Evolutionary conservation across 2,113 vertebrate species (phyloP).

Genomic region (Tauraco erythrolophus): DNA sequence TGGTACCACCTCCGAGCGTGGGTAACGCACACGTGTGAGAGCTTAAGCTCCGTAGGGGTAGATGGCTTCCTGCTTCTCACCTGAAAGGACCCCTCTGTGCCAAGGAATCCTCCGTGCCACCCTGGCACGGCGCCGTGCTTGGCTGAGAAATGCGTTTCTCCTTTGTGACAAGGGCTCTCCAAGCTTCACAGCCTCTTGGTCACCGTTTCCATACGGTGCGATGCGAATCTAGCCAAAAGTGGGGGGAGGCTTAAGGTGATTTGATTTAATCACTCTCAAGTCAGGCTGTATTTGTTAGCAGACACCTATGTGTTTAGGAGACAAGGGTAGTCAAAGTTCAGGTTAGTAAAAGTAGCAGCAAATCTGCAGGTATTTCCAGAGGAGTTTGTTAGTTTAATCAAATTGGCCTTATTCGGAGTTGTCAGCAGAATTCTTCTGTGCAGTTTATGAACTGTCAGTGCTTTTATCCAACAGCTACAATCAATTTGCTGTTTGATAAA

Average conservation of each 20-base stretch:
- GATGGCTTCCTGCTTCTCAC: not conserved
- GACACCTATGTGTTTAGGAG: not conserved
- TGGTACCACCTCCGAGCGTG: not conserved
- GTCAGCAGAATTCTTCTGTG: constrained; percentile 28
- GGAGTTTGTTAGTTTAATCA: constrained; percentile 17
- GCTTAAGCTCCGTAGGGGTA: not conserved
- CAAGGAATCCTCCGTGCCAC: not conserved
- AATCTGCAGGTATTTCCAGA: not conserved
- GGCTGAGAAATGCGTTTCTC: accelerated
- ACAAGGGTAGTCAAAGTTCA: not conserved
- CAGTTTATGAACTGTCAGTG: constrained; percentile 11
- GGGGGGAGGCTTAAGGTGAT: not conserved
- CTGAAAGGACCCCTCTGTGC: not conserved
- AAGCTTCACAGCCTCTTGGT: not conserved
- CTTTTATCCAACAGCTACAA: constrained; percentile 47
- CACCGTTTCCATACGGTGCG: accelerated
- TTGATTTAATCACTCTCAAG: not conserved
- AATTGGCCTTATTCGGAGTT: not conserved
- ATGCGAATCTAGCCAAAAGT: not conserved
- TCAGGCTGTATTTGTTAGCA: not conserved
- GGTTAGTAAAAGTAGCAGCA: not conserved
- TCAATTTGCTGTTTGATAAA: constrained; percentile 48
- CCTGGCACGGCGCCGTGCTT: accelerated
- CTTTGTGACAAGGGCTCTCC: not conserved
- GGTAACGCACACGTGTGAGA: not conserved